Conservation (phyloP, 2,797 vertebrate species). For the Eulemur albifrons region DNA sequence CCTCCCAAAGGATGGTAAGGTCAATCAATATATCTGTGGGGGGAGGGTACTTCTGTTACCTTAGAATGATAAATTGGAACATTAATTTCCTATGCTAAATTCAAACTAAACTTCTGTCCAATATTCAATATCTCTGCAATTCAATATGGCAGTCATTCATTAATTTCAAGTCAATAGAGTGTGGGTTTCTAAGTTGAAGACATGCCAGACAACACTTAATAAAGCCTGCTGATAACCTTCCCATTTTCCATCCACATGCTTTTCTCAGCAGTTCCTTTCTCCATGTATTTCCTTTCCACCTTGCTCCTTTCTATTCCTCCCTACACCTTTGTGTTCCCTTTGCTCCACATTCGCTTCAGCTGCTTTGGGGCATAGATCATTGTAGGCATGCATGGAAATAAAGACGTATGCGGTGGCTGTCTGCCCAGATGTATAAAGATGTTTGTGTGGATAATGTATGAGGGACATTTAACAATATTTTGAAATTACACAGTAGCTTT, state of each 20-base stretch:
- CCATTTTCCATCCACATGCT: accelerated
- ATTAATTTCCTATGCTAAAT: neutral
- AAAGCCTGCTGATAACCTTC: neutral
- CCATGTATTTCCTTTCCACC: accelerated
- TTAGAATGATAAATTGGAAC: neutral
- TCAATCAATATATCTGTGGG: neutral
- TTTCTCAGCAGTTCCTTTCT: neutral
- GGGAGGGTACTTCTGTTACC: neutral
- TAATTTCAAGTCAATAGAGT: neutral
- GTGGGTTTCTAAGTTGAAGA: neutral
- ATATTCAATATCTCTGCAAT: neutral
- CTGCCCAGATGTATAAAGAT: constrained; percentile 9
- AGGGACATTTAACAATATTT: neutral
- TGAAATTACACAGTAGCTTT: neutral
- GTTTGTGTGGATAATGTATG: neutral
- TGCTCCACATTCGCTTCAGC: accelerated
- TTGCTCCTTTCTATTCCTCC: accelerated
- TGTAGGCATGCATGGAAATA: neutral
- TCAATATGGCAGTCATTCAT: neutral
- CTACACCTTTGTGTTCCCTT: neutral
- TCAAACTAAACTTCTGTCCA: neutral
- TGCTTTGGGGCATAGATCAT: neutral
- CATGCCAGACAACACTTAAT: neutral
- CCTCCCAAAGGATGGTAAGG: neutral
- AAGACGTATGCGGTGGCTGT: neutral